Evolutionary conservation across 2,888 invertebrate genomes (phyloP), one percentile per base, ranked within the genome.

Genomic region (Macrophya alboannulata): DNA sequence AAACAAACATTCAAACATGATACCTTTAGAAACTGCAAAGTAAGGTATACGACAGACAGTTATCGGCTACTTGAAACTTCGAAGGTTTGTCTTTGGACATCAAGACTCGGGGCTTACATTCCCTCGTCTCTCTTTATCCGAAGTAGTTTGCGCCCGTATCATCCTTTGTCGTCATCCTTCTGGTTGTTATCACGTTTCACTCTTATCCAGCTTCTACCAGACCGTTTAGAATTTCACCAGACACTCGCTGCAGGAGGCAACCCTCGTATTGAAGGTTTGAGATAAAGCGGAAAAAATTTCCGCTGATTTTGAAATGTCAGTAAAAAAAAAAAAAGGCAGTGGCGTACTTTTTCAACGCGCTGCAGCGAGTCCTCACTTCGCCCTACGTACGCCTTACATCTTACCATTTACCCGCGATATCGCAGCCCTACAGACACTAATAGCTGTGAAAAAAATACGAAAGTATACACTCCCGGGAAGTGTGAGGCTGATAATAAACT

Each of bases 171-270:
- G 40, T 74, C 21, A 25, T n/a, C 15, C 74, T 74, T 74, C 21
- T 17, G 45, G 45, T 74, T 45, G 45, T 74, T 45, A 74, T 74
- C 74, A 31, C 74, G 74, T 45, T 74, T 74, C 74, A 45, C 43
- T 74, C 74, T 74, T 17, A 45, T 74, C 74, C 74, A 45, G 10
- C 45, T 45, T 6, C 43, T 74, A 45, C 45, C 74, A 45, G 74
- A 21, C 6, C 74, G 74, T 74, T 45, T 74, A 43, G 45, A 45
- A 31, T 74, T 74, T 45, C 74, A 74, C n/a, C 74, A 45, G 25
- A 21, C 43, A 74, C 21, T 45, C 45, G 25, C 31, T 31, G 1
- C 71, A 2, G 17, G n/a, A 68, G 12, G 12, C 37, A 3, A 68
- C 8, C 45, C 74, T 43, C 9, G 72, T 43, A 72, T 1, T 40